These are phyloP conservation scores for Mola mola DNA, from an alignment of 2,113 vertebrate genomes.

Conservation along the genomic window DNA sequence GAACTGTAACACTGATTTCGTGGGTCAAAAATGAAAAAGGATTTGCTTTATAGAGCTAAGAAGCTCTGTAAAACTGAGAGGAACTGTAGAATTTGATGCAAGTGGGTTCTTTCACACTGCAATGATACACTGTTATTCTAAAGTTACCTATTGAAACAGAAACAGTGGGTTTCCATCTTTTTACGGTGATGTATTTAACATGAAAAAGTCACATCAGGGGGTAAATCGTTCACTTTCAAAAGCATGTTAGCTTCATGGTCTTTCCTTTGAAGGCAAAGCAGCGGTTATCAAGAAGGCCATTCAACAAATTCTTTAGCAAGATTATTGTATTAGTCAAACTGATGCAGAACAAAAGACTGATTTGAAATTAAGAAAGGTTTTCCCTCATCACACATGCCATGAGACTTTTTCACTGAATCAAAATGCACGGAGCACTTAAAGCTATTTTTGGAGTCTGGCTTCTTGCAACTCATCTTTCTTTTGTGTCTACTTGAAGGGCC, in stretches of 20 bases:
- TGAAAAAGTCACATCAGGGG: neutral
- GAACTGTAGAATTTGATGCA: no score
- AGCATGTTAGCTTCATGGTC: no score
- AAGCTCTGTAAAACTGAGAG: no score
- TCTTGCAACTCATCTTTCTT: constrained; percentile 16
- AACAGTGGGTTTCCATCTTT: no score
- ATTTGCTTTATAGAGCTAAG: no score
- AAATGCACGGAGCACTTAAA: neutral
- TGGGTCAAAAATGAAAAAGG: no score
- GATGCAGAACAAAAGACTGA: neutral
- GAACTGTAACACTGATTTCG: no score
- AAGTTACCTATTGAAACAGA: no score
- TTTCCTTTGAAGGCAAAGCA: neutral
- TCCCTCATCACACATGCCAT: neutral
- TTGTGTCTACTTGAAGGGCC: constrained; percentile 18
- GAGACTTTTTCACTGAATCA: constrained; percentile 1
- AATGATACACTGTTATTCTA: no score
- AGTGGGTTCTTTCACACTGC: no score
- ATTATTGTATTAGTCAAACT: neutral
- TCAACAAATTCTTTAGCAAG: neutral
- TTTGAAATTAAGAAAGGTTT: neutral
- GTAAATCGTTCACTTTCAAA: no score
- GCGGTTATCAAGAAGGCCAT: neutral
- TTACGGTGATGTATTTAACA: no score
- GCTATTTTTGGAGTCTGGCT: constrained; percentile 26